Base-by-base conservation (phyloP, 2,888 invertebrate species). In the Aspidiotus destructor region DNA sequence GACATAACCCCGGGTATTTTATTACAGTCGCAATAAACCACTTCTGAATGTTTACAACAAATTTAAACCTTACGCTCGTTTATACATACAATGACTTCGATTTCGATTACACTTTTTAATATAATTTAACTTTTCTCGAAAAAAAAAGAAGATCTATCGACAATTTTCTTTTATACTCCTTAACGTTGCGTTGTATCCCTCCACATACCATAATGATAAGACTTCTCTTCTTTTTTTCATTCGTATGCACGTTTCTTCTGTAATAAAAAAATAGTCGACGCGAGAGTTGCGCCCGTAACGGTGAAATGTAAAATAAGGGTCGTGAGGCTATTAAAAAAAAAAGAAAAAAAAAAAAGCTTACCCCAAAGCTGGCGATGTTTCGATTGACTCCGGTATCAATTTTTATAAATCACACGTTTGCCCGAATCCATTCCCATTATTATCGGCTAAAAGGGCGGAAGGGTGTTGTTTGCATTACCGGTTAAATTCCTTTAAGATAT, bases 401-500 rank as follows among this genome's bases (percentile, higher is more conserved):
- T 65, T 65, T 65, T 65, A 65, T 65, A 65, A 65, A 65, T 65
- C 65, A 65, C 65, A 65, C 65, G 65, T 65, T 65, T 58, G 65
- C 65, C 65, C 65, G 65, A 65, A 65, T 65, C 65, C 65, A 65
- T 65, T 57, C 58, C 65, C 65, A 57, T 65, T 65, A 65, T 65
- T 65, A 65, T 65, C 65, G 65, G 65, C 65, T 65, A 65, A 65
- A 65, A 65, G 65, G 57, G 65, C 65, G 65, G 65, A 65, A 65
- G 65, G 65, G 65, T 65, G 65, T 65, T 65, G 65, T 65, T 65
- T 65, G 65, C 65, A 65, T 65, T 65, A 65, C 65, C 65, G 65
- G 65, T 70, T 73, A 73, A 74, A 73, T 73, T 73, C 73, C 73
- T 74, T 73, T 73, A 73, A 72, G 73, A 73, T 73, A 73, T 73